A percentile compares a stretch with the other conserved stretches of the same genome.
Evolutionary conservation across 2,113 vertebrate species (phyloP).

Genomic region (Microtus montanus): DNA sequence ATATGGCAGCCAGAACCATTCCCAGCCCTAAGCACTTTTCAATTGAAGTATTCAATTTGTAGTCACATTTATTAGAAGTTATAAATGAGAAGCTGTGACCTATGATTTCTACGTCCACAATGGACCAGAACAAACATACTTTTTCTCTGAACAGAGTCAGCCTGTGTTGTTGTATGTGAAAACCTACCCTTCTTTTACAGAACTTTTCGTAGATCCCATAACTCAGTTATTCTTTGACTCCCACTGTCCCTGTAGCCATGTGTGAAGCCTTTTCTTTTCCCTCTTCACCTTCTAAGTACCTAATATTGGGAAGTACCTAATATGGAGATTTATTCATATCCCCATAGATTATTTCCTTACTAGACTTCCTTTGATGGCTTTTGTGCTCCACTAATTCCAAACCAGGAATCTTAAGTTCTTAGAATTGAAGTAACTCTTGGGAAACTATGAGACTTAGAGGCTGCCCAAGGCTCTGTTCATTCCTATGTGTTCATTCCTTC

Average conservation of each 20-base stretch:
- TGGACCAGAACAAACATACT: neutral
- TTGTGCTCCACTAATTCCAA: neutral
- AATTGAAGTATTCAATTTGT: neutral
- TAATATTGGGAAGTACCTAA: neutral
- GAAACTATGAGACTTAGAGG: neutral
- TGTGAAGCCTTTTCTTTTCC: neutral
- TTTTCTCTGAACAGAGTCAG: neutral
- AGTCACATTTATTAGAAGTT: neutral
- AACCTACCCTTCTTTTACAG: neutral
- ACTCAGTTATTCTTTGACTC: neutral
- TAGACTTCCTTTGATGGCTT: neutral
- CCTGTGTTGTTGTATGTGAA: neutral
- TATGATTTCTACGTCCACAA: neutral
- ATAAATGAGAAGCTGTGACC: neutral
- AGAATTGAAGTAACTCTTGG: neutral
- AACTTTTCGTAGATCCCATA: fast-evolving
- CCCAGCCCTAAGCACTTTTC: neutral
- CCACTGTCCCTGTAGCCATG: fast-evolving
- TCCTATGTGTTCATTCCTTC: neutral
- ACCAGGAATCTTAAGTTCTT: neutral
- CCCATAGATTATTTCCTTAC: neutral
- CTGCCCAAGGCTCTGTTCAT: neutral
- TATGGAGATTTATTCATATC: neutral
- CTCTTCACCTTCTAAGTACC: neutral
- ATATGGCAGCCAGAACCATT: neutral